Percentiles rank a stretch among this genome's conserved stretches.
Conservation (phyloP, 2,888 invertebrate genomes). For the Noctua janthe region DNA sequence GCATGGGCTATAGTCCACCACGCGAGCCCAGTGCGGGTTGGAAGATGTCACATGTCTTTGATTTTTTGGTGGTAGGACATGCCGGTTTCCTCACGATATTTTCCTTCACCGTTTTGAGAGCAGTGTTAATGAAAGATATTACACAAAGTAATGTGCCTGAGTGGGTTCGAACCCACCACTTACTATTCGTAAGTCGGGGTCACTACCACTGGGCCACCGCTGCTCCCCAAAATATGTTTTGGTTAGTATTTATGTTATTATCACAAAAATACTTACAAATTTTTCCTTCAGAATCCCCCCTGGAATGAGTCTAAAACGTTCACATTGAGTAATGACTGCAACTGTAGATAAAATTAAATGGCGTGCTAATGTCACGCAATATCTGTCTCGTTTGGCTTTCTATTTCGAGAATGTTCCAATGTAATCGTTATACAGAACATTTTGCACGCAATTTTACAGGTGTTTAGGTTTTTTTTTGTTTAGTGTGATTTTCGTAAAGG, state of each 20-base stretch:
- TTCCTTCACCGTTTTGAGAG: no score
- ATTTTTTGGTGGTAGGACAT: no score
- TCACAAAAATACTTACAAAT: neutral
- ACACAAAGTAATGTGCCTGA: no score
- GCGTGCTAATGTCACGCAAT: constrained; percentile 60
- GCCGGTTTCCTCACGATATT: no score
- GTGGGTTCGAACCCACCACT: no score
- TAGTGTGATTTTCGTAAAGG: neutral
- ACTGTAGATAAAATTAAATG: constrained; percentile 60
- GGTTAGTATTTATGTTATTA: no score
- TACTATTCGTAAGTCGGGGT: no score
- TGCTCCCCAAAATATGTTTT: neutral
- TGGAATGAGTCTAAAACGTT: constrained; percentile 56
- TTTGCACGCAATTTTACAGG: neutral
- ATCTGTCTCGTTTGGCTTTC: constrained; percentile 54
- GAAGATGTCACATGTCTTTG: no score
- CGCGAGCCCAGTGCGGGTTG: no score
- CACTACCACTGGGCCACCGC: no score
- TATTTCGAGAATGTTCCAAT: constrained; percentile 25
- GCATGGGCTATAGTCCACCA: no score
- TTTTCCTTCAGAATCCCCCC: constrained; percentile 19
- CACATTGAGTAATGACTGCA: constrained; percentile 60
- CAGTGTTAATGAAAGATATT: no score
- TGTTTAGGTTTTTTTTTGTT: neutral
- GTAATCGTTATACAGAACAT: constrained; percentile 47